A percentile compares a stretch with the other conserved stretches of the same genome.
Evolutionary conservation across 2,797 vertebrate genomes (phyloP).

Genomic region (Dermochelys coriacea): DNA sequence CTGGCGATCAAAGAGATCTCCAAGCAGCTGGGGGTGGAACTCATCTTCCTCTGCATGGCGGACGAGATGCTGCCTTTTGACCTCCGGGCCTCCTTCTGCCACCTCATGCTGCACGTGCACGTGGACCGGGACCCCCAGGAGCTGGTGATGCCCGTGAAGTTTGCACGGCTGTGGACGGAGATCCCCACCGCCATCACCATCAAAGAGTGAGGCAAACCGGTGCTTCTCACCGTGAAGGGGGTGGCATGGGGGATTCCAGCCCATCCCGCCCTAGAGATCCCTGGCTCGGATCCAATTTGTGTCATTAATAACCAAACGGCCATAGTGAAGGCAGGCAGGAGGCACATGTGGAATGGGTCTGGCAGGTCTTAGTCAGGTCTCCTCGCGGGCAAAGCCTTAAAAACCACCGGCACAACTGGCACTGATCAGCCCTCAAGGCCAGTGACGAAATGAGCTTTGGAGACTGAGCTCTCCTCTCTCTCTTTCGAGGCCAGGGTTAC

Average conservation of each 20-base stretch:
- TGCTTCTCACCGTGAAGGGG: fast-evolving
- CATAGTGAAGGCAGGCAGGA: background rate
- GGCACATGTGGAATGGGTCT: background rate
- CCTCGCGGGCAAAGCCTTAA: background rate
- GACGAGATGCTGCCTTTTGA: slow-evolving; percentile 96
- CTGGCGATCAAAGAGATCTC: slow-evolving; percentile 98
- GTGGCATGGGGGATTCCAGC: background rate
- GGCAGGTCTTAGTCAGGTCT: background rate
- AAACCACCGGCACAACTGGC: background rate
- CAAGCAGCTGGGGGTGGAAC: slow-evolving; percentile 95
- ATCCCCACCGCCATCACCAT: slow-evolving; percentile 96
- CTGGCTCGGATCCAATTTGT: background rate
- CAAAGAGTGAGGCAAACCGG: slow-evolving; percentile 88
- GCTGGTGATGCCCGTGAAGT: slow-evolving; percentile 95
- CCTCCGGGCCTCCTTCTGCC: slow-evolving; percentile 96
- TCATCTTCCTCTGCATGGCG: slow-evolving; percentile 98
- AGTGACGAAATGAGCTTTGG: background rate
- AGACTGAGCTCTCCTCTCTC: background rate
- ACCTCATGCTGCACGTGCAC: slow-evolving; percentile 96
- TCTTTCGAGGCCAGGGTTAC: background rate
- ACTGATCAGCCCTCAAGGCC: fast-evolving
- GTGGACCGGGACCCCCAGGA: slow-evolving; percentile 98
- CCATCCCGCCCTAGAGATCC: background rate
- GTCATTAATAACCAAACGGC: background rate
- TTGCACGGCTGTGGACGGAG: slow-evolving; percentile 96